phyloP scores from a whole-genome alignment of 1,140 invertebrate genomes.

The Lamellibrachia luymesi region DNA sequence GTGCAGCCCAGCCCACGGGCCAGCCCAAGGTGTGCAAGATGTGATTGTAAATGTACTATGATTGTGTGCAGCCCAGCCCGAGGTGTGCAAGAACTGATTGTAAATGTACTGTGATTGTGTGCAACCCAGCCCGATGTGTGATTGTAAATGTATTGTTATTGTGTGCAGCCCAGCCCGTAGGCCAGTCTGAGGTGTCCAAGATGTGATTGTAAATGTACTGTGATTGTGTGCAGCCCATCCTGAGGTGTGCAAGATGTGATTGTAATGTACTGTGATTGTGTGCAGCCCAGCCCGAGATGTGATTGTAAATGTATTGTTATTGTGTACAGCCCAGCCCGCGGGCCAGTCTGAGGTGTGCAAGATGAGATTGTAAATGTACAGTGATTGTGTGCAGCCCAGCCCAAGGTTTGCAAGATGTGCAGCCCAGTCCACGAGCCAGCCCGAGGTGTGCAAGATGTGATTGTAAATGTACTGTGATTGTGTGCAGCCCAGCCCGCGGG shows the following conservation, averaged over 20 bases:
- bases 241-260: too few relatives aligned
- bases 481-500: conserved; percentile 87
- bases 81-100: too few relatives aligned
- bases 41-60: conserved; percentile 77
- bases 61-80: too few relatives aligned
- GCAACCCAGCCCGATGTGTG: too few relatives aligned
- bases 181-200: conserved; percentile 69
- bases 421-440: too few relatives aligned
- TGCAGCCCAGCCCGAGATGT: background rate
- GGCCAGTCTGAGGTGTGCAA: conserved; percentile 95
- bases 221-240: too few relatives aligned
- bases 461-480: conserved; percentile 7
- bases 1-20: conserved; percentile 90
- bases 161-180: conserved; percentile 56
- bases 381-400: conserved; percentile 46
- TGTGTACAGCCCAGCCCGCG: conserved; percentile 80
- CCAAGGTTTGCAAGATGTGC: too few relatives aligned
- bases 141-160: conserved; percentile 66
- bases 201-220: too few relatives aligned
- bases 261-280: conserved; percentile 6
- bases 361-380: conserved; percentile 79
- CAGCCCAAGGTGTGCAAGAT: conserved; percentile 95
- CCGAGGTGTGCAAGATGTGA: too few relatives aligned
- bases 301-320: background rate
- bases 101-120: too few relatives aligned